Evolutionary conservation across 1,140 invertebrate genomes (phyloP).

Genomic region (Portunus trituberculatus): DNA sequence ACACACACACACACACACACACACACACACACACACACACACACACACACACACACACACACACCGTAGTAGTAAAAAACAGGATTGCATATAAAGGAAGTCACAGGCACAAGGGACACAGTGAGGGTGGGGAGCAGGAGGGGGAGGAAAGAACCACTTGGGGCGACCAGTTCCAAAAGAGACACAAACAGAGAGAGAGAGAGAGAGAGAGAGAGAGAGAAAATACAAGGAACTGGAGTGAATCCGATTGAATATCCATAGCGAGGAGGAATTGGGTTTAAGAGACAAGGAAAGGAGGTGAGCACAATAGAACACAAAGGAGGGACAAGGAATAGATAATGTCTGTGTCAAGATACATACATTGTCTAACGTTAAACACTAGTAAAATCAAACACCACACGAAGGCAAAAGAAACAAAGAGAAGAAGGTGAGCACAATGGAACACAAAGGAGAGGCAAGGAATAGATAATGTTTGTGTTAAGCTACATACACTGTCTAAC

Average conservation of each 20-base stretch:
- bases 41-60: background rate
- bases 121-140: background rate
- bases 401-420: too few species aligned
- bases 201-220: too few species aligned
- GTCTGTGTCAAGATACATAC: too few species aligned
- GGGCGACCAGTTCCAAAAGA: background rate
- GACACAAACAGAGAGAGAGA: background rate
- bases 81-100: background rate
- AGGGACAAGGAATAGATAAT: too few species aligned
- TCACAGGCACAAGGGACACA: background rate
- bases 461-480: too few species aligned
- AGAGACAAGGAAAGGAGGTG: background rate
- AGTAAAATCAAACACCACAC: too few species aligned
- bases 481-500: too few species aligned
- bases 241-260: background rate
- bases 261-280: background rate
- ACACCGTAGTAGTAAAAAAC: background rate
- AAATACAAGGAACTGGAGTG: background rate
- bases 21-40: constrained; percentile 17
- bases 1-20: constrained; percentile 55
- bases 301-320: too few species aligned
- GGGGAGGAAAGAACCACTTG: background rate
- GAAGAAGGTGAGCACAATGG: too few species aligned
- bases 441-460: too few species aligned
- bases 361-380: too few species aligned